Base-by-base conservation (phyloP, 2,888 invertebrate species). In the Ormyrus pomaceus region DNA sequence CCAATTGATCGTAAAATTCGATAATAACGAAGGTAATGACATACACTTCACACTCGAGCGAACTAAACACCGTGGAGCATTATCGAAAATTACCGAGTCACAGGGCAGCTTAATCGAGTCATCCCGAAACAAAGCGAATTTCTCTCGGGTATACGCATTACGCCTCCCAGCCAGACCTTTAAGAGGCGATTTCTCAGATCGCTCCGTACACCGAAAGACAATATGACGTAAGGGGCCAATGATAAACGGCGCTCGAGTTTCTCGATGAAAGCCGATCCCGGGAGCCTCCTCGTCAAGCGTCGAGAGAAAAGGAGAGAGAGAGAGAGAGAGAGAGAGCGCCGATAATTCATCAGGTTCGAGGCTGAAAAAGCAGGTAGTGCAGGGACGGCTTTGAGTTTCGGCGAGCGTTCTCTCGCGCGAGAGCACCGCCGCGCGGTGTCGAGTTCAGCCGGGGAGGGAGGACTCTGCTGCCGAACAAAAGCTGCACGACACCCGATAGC, bases 191-290 rank as follows among this genome's bases (percentile, higher is more conserved):
- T 71, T 78, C 61, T 66, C 59, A 59, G 65, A 45, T 51, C 77
- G 6, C 55, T 58, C 62, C 62, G 46, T 56, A 59, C 51, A 34
- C 19, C 64, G 62, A 55, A 56, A 62, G 50, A 7, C 46, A 78
- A 73, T 71, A 51, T 8, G 51, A 56, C 58, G 46, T 13, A 64
- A 66, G 46, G 34, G 61, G 19, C 45, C 58, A 73, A 50, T 73
- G 68, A 78, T 68, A 78, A 78, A 68, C 50, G 68, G 13, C 61
- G 72, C 78, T 78, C 73, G 50, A 56, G 56, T 78, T 78, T 45
- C 34, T 7, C 48, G 66, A 64, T 4, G 78, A 56, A 78, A 73
- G 53, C 5, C 53, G 68, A 72, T 34, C 65, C 59, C 2, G 0
- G 34, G 3, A 4, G 34, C 34, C 58, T 13, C 2, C 68, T 6